Conservation (phyloP, 2,113 vertebrate species). For the Phycodurus eques region DNA sequence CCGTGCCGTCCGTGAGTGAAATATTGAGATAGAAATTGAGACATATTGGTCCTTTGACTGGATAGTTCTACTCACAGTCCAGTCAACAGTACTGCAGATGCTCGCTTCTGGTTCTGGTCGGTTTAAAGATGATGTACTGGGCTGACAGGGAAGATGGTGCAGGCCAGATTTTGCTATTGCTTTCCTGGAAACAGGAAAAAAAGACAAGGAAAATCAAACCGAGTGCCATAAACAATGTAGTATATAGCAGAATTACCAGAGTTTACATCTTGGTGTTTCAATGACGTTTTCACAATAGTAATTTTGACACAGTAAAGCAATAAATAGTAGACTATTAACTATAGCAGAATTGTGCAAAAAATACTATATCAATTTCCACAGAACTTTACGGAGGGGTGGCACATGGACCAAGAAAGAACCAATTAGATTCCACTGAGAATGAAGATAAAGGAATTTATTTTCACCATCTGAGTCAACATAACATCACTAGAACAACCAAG, state of each 20-base stretch:
- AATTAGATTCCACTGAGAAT: background rate
- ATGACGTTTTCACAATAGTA: background rate
- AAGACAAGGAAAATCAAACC: background rate
- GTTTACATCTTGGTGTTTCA: background rate
- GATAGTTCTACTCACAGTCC: conserved; percentile 83
- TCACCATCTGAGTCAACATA: background rate
- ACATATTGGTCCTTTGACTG: background rate
- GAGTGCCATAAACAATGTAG: background rate
- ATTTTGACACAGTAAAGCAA: background rate
- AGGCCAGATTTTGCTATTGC: conserved; percentile 90
- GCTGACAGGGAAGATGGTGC: conserved; percentile 81
- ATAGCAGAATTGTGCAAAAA: background rate
- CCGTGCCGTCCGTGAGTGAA: background rate
- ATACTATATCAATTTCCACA: background rate
- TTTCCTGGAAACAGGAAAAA: conserved; percentile 79
- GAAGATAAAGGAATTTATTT: background rate
- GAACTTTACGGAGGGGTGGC: background rate
- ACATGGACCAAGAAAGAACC: background rate
- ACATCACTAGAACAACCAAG: background rate
- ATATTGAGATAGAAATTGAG: background rate
- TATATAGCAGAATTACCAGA: background rate
- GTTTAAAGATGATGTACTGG: conserved; percentile 66
- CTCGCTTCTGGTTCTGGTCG: conserved; percentile 77
- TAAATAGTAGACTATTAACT: background rate
- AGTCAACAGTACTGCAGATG: conserved; percentile 85